Percentiles rank a stretch among this genome's conserved stretches.
These are phyloP conservation scores for Verasper variegatus DNA, from an alignment of 2,113 vertebrate species.

Conservation along the genomic window DNA sequence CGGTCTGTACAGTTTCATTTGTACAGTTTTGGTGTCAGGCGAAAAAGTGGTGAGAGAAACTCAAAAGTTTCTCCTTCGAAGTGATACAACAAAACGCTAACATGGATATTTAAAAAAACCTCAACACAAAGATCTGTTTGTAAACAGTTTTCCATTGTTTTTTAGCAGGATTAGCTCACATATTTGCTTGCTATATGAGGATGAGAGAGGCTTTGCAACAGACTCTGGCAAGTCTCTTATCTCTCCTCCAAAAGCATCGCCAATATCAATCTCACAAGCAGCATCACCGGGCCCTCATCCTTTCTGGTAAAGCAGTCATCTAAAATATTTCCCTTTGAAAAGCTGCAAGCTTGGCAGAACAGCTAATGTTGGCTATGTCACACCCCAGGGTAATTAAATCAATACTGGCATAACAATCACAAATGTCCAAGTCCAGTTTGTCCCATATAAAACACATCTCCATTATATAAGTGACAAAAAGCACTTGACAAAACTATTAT, in stretches of 20 bases:
- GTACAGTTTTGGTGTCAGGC: slow-evolving; percentile 8
- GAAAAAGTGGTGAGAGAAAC: not conserved
- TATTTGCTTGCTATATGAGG: slow-evolving; percentile 29
- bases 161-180: slow-evolving; percentile 26
- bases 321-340: slow-evolving; percentile 44
- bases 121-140: not conserved
- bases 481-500: not conserved
- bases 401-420: not conserved
- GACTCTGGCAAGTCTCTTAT: slow-evolving; percentile 43
- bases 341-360: slow-evolving; percentile 32
- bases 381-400: not conserved
- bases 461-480: not conserved
- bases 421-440: not conserved
- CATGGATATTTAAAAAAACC: not conserved
- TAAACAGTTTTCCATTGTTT: not conserved
- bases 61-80: slow-evolving; percentile 15
- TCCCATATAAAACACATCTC: not conserved
- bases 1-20: slow-evolving; percentile 28
- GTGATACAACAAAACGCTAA: slow-evolving; percentile 10
- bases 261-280: slow-evolving; percentile 44
- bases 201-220: slow-evolving; percentile 34
- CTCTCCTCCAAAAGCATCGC: slow-evolving; percentile 33
- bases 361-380: slow-evolving; percentile 32
- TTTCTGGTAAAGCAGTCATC: slow-evolving; percentile 38
- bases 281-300: slow-evolving; percentile 14